Conservation (phyloP, 2,113 vertebrate species). For the Platysteira castanea region DNA sequence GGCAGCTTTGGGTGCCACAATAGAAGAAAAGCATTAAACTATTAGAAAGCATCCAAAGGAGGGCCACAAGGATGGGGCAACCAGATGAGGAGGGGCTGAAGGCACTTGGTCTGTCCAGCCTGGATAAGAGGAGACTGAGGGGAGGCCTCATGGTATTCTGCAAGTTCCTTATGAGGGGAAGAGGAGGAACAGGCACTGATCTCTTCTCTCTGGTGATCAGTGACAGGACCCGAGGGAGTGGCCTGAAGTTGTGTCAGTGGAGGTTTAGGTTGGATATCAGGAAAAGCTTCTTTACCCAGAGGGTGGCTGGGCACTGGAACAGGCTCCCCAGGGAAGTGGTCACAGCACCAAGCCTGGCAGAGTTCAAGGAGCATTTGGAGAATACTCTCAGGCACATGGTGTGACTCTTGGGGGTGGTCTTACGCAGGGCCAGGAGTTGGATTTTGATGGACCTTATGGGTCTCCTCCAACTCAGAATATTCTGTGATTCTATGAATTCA, state of each 20-base stretch:
- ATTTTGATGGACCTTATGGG: accelerated
- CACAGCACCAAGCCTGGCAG: neutral
- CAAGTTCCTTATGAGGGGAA: accelerated
- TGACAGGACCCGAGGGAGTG: accelerated
- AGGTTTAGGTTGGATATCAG: neutral
- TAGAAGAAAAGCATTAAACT: neutral
- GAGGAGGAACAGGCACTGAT: neutral
- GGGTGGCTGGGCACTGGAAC: accelerated
- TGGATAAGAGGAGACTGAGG: neutral
- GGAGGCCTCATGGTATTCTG: accelerated
- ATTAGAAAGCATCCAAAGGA: neutral
- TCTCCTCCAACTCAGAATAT: neutral
- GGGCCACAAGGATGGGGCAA: neutral
- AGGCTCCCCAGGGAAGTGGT: neutral
- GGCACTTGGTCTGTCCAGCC: neutral
- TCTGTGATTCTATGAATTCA: neutral
- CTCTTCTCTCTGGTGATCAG: neutral
- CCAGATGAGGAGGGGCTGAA: accelerated
- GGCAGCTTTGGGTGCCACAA: neutral
- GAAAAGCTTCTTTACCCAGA: neutral
- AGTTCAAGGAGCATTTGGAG: neutral
- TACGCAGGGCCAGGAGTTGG: neutral
- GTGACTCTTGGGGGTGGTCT: neutral
- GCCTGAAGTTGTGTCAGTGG: accelerated
- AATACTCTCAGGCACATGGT: neutral